Conservation (phyloP, 2,113 vertebrate genomes). For the Crotalus viridis region DNA sequence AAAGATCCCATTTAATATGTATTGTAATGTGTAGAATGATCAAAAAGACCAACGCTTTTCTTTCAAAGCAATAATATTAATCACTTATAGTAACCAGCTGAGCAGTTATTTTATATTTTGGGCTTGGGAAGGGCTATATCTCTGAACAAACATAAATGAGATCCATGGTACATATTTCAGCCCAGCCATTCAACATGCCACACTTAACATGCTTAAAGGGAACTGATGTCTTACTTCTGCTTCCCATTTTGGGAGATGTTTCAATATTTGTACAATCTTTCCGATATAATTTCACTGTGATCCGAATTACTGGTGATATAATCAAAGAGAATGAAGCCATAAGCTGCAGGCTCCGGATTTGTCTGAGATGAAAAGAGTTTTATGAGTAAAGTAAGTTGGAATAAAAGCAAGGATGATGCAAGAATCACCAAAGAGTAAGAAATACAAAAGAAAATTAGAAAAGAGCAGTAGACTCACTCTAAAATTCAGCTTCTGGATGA, state of each 20-base stretch:
- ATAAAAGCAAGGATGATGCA: background rate
- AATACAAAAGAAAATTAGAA: background rate
- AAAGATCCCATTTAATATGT: background rate
- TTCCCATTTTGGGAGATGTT: background rate
- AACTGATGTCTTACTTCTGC: background rate
- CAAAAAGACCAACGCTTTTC: background rate
- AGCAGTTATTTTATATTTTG: background rate
- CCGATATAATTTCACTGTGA: slow-evolving; percentile 41
- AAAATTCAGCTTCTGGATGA: slow-evolving; percentile 89
- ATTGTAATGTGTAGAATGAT: background rate
- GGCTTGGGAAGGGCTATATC: background rate
- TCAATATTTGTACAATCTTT: slow-evolving; percentile 16
- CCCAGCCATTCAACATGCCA: background rate
- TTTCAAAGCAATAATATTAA: background rate
- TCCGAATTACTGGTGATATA: slow-evolving; percentile 79
- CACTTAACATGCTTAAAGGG: background rate
- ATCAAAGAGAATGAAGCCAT: slow-evolving; percentile 83
- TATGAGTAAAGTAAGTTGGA: slow-evolving; percentile 8
- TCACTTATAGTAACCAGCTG: background rate
- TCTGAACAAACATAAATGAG: background rate
- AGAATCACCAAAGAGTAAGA: background rate
- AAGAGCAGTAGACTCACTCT: slow-evolving; percentile 69
- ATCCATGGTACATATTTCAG: background rate
- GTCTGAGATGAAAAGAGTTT: slow-evolving; percentile 52
- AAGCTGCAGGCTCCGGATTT: slow-evolving; percentile 71